Conservation (phyloP, 2,797 vertebrate genomes). For the Semaprochilodus insignis region DNA sequence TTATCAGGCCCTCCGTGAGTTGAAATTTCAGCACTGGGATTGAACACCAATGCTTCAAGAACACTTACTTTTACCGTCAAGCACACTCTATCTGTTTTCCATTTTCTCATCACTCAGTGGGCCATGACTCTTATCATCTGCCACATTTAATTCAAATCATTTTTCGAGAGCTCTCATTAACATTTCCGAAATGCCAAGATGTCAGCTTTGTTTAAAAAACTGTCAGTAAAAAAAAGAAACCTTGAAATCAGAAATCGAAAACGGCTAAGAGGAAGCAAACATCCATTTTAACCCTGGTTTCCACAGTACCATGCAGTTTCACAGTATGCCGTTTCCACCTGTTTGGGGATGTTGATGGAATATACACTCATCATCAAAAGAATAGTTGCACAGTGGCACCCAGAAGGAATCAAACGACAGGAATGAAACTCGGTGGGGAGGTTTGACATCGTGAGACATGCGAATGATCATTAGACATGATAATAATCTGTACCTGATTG, state of each 20-base stretch:
- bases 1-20: neutral
- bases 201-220: constrained; percentile 1
- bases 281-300: too few relatives aligned
- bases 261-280: neutral
- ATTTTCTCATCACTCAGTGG: neutral
- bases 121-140: neutral
- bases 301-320: too few relatives aligned
- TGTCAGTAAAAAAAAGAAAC: neutral
- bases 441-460: too few relatives aligned
- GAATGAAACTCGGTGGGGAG: too few relatives aligned
- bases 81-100: neutral
- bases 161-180: neutral
- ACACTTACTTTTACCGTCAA: neutral
- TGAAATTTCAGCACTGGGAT: constrained; percentile 7
- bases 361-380: too few relatives aligned
- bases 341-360: too few relatives aligned
- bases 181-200: constrained; percentile 4
- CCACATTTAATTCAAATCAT: constrained; percentile 5
- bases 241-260: neutral
- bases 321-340: too few relatives aligned
- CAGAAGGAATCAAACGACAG: too few relatives aligned
- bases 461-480: too few relatives aligned
- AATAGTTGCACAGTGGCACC: too few relatives aligned
- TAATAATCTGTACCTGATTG: too few relatives aligned
- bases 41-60: neutral